Base-by-base conservation (phyloP, 1,140 invertebrate genomes). In the Gonatopus flavifemur region DNA sequence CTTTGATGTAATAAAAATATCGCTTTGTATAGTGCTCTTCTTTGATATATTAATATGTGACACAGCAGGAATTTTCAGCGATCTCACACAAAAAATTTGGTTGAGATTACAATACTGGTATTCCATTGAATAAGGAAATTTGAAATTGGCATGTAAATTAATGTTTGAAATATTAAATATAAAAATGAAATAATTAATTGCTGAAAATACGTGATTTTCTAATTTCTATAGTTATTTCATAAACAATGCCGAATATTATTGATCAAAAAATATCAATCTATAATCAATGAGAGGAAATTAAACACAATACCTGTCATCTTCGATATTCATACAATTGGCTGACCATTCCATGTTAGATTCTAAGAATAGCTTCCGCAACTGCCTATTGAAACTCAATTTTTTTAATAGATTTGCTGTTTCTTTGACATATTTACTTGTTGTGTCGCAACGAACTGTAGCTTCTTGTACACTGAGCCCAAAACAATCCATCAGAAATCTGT, bases 391-490 rank as follows among this genome's bases (percentile, higher is more conserved):
- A 21, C 62, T 55, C 10, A 77, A 59, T 45, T 75, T 73, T 31
- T 64, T 66, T 8, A 78, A 39, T 8, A 78, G 55, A 48, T 49
- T 61, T 20, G 67, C 58, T 0, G 66, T 60, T 30, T 76, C 74
- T 20, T 61, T 52, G 1, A 51, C 51, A 46, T 25, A 62, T 54
- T 49, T 42, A 51, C 49, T 51, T 30, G 59, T 37, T 31, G 59
- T 67, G 41, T 73, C 60, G 40, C 74, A 77, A 41, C 66, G 61
- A 35, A 78, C 69, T 6, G 71, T 77, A 12, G 66, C 72, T 48
- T 76, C 74, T 21, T 70, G 70, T 1, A 76, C 73, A 36, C 74
- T 78, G 33, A 71, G 59, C 37, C 66, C 66, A 42, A 76, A 78
- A 48, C 64, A 66, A 43, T 60, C 65, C 25, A 63, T 62, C 16